Percentiles rank a stretch among this genome's conserved stretches.
phyloP scores from a whole-genome alignment of 2,888 invertebrate species.

The Hoplodrina ambigua region DNA sequence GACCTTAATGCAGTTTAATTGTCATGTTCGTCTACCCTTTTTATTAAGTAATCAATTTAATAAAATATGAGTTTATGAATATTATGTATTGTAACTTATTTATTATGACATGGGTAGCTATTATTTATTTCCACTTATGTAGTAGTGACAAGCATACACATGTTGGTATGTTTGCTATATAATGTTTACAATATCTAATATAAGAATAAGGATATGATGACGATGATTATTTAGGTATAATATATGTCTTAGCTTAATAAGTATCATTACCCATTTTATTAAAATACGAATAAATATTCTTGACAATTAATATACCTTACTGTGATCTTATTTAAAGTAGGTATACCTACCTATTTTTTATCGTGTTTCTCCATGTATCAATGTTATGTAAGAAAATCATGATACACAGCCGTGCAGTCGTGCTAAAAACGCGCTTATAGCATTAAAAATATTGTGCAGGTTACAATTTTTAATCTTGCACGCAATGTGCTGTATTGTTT shows the following conservation, averaged over 20 bases:
- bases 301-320: neutral
- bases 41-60: neutral
- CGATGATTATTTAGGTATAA: neutral
- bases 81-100: neutral
- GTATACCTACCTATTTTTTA: neutral
- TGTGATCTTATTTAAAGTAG: conserved; percentile 13
- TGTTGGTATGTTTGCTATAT: neutral
- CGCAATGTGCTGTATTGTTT: too few species aligned
- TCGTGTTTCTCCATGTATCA: conserved; percentile 10
- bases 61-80: neutral
- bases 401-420: neutral
- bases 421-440: neutral
- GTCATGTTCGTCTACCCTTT: neutral
- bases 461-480: too few species aligned
- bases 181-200: neutral
- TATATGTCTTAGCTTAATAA: neutral
- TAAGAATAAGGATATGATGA: too few species aligned
- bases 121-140: conserved; percentile 1
- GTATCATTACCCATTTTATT: neutral
- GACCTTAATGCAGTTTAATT: too few species aligned
- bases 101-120: neutral
- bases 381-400: neutral
- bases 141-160: neutral
- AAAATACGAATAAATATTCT: neutral
- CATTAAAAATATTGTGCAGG: too few species aligned